Percentiles rank a stretch among this genome's conserved stretches.
These are phyloP conservation scores for Cyrtorhinus lividipennis DNA, from an alignment of 1,140 invertebrate species.

Conservation along the genomic window DNA sequence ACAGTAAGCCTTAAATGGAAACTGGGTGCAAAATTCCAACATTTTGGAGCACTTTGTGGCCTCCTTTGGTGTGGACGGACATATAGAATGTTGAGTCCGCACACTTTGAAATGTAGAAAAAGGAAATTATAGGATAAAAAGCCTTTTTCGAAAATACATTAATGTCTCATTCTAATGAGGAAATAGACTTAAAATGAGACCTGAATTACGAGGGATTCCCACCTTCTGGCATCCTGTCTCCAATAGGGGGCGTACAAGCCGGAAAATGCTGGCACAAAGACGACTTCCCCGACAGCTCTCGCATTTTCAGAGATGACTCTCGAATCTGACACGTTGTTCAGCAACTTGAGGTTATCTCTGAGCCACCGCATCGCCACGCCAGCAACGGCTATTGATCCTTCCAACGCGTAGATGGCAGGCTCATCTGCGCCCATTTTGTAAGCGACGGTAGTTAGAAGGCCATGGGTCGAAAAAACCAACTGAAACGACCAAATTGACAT, in stretches of 20 bases:
- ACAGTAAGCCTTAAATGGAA: too few relatives aligned
- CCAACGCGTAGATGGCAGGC: constrained; percentile 70
- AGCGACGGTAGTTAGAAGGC: constrained; percentile 85
- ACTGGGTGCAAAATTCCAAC: too few relatives aligned
- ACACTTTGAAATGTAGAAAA: too few relatives aligned
- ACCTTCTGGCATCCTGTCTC: constrained; percentile 83
- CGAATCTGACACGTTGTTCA: constrained; percentile 56
- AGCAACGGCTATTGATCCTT: constrained; percentile 73
- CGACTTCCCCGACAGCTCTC: constrained; percentile 67
- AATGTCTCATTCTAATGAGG: too few relatives aligned
- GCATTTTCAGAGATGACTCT: constrained; percentile 60
- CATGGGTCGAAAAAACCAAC: constrained; percentile 70
- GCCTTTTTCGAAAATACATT: too few relatives aligned
- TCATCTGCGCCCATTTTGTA: constrained; percentile 74
- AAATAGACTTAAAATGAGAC: too few relatives aligned
- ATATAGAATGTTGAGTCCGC: too few relatives aligned
- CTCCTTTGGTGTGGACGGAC: too few relatives aligned
- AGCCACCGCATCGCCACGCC: constrained; percentile 79
- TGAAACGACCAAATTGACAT: constrained; percentile 31
- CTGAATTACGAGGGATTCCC: too few relatives aligned
- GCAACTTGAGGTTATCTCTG: constrained; percentile 68
- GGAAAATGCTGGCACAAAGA: constrained; percentile 90
- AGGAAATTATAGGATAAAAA: too few relatives aligned
- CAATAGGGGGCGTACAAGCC: constrained; percentile 94
- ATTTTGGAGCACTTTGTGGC: too few relatives aligned